Evolutionary conservation across 2,888 invertebrate genomes (phyloP), one percentile per base, ranked within the genome.

Genomic region (Melanargia galathea): DNA sequence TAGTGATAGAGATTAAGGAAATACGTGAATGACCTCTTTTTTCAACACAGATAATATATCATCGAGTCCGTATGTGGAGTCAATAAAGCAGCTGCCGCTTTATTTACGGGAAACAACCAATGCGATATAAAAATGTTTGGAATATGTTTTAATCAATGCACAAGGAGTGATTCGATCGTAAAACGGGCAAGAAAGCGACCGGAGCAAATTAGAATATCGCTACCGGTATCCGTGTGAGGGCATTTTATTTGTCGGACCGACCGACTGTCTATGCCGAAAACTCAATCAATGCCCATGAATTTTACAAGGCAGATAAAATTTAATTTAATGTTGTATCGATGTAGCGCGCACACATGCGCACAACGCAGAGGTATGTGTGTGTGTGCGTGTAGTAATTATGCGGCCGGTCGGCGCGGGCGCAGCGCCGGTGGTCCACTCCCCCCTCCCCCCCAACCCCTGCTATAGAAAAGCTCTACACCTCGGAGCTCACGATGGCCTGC

Each of bases 311-410:
- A 87, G 86, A 87, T 90, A 86, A 86, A 84, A 84, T 83, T 86
- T 84, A 85, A 87, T 87, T 86, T 88, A 84, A 86, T 81, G 84
- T 85, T 86, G 84, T 86, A 84, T 86, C 82, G 83, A 81, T 83
- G 81, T 75, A 73, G 73, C 76, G 77, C 74, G 76, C 75, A 73
- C 69, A 71, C 81, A 81, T 80, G 80, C 57, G 49, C 48, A 57
- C 20, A 26, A 38, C 51, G 18, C 33, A 33, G 16, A 54, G 11
- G 54, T 66, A 69, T 80, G 80, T 76, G 83, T 80, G 80, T 80
- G 83, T 85, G 78, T 81, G 86, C 87, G 82, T 83, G 82, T 80
- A 83, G 86, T 91, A 90, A 91, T 91, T 91, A 91, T 89, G 89
- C 86, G 86, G 82, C 82, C 84, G 84, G 80, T 77, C 83, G 78